phyloP scores from a whole-genome alignment of 2,113 vertebrate genomes.

The Daboia siamensis region DNA sequence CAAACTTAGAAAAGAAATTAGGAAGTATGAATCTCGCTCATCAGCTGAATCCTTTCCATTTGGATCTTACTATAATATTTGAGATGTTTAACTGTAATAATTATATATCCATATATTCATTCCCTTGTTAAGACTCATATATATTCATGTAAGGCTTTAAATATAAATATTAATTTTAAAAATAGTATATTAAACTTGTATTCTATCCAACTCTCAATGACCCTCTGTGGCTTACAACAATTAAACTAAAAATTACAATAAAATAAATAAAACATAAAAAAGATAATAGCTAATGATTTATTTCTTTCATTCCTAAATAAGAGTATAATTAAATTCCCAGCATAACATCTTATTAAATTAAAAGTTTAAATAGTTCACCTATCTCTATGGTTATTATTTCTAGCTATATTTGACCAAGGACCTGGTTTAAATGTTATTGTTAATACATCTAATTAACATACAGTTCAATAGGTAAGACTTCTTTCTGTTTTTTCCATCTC shows the following conservation, averaged over 20 bases:
- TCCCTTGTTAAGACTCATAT: background rate
- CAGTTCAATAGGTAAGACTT: background rate
- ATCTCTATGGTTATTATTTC: background rate
- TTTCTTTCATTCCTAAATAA: background rate
- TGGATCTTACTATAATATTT: slow-evolving; percentile 68
- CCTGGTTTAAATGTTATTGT: background rate
- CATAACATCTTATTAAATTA: background rate
- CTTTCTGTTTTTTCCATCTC: background rate
- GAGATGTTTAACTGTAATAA: slow-evolving; percentile 64
- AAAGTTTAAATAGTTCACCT: background rate
- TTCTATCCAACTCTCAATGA: background rate
- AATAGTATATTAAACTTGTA: background rate
- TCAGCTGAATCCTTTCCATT: slow-evolving; percentile 58
- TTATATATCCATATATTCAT: slow-evolving; percentile 55
- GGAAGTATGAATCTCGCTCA: slow-evolving; percentile 48
- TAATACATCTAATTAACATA: background rate
- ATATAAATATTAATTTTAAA: background rate
- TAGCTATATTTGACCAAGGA: background rate
- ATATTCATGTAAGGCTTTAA: background rate
- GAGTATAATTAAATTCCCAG: background rate
- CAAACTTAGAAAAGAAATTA: slow-evolving; percentile 61
- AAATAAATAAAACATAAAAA: background rate
- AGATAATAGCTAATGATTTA: background rate
- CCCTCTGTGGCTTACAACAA: background rate
- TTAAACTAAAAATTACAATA: background rate